Base-by-base conservation (phyloP, 2,888 invertebrate species). In the Arge pagana region DNA sequence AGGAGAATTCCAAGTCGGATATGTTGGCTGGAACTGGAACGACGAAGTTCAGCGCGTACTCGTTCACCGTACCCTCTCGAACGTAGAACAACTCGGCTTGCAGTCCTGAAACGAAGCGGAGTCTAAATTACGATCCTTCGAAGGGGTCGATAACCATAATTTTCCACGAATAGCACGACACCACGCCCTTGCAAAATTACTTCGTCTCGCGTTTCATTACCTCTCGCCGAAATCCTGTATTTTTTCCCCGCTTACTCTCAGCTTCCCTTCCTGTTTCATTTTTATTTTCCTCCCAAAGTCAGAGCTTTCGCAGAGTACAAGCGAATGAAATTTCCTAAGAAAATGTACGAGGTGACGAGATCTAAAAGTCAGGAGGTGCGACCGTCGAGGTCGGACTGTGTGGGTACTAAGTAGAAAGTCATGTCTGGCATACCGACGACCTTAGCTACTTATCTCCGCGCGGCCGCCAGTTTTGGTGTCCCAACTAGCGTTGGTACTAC, bases 21-120 rank as follows among this genome's bases (percentile, higher is more conserved):
- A 92, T 85, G 67, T 89, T 85, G 2, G 89, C 86, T 15, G 87
- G 87, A 37, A 93, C 87, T 2, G 89, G 89, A 21, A 93, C 87
- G 60, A 86, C 85, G 78, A 92, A 93, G 69, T 87, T 85, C 75
- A 92, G 86, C 4, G 93, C 93, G 73, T 93, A 93, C 52, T 86
- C 85, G 79, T 93, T 93, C 63, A 92, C 86, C 53, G 88, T 85
- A 21, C 93, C 93, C 69, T 90, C 88, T 56, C 88, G 81, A 10
- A 93, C 91, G 75, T 93, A 93, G 78, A 85, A 92, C 61, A 92
- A 72, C 72, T 89, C 87, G n/a, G 86, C 86, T 64, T 87, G 83
- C 64, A 88, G 78, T 65, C 88, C 88, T 88, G 80, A 5, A 81
- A 83, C 70, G 77, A 76, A 54, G 51, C 64, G 30, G 37, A 40